These are phyloP conservation scores for Hydrotaea diabolus DNA, from an alignment of 2,888 invertebrate species.

Conservation along the genomic window DNA sequence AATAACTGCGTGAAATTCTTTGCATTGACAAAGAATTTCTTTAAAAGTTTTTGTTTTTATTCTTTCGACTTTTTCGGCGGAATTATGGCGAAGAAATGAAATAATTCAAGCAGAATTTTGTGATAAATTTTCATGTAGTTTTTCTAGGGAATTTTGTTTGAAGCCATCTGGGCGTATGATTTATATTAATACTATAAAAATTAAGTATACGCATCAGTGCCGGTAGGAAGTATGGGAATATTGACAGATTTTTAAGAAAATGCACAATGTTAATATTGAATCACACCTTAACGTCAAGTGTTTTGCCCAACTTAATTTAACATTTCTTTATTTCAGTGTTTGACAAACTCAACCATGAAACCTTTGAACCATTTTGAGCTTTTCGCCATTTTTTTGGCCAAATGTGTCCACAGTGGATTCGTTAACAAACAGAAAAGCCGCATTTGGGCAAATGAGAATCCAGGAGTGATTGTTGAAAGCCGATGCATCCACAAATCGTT, in stretches of 20 bases:
- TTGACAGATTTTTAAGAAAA: neutral
- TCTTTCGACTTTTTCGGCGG: neutral
- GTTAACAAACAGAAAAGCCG: too few species aligned
- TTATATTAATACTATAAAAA: neutral
- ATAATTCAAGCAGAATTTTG: neutral
- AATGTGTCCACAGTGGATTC: too few species aligned
- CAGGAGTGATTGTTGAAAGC: too few species aligned
- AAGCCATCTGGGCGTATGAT: neutral
- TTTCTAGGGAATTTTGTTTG: neutral
- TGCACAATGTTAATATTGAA: too few species aligned
- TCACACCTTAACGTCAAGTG: too few species aligned
- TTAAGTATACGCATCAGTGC: neutral
- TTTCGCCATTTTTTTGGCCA: too few species aligned
- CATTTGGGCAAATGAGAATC: too few species aligned
- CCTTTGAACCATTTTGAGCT: too few species aligned
- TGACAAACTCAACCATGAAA: too few species aligned
- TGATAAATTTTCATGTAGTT: slow-evolving; percentile 7
- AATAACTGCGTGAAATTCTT: neutral
- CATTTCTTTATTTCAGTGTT: too few species aligned
- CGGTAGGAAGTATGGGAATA: neutral
- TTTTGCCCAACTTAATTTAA: too few species aligned
- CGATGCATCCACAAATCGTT: too few species aligned
- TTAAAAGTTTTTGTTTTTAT: neutral
- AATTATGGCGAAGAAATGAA: neutral
- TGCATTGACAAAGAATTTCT: neutral